These are phyloP conservation scores for Sterrhoptilus dennistouni DNA, from an alignment of 2,113 vertebrate genomes.

Conservation along the genomic window DNA sequence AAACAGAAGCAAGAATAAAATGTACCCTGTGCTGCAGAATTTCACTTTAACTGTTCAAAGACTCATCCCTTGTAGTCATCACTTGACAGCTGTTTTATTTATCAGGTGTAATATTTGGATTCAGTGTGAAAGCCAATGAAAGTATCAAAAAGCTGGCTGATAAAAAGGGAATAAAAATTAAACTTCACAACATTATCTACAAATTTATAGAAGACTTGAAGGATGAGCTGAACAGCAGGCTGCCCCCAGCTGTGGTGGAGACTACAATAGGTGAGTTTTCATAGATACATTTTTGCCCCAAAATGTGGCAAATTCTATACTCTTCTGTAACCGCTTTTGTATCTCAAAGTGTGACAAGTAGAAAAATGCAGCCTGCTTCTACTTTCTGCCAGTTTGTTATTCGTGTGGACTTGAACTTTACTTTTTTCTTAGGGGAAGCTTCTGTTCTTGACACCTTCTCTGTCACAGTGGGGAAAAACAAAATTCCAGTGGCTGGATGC, in stretches of 20 bases:
- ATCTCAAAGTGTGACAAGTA: not conserved
- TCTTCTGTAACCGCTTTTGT: not conserved
- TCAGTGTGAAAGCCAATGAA: slow-evolving; percentile 82
- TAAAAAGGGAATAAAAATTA: slow-evolving; percentile 81
- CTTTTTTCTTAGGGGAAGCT: slow-evolving; percentile 80
- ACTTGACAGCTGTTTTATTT: not conserved
- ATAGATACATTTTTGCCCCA: not conserved
- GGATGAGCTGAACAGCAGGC: slow-evolving; percentile 80
- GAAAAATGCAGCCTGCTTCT: not conserved
- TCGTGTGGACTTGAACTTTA: not conserved
- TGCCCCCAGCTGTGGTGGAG: slow-evolving; percentile 72
- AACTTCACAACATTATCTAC: slow-evolving; percentile 88
- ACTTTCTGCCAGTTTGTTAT: not conserved
- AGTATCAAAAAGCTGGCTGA: slow-evolving; percentile 79
- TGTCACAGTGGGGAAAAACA: slow-evolving; percentile 87
- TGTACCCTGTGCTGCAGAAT: not conserved
- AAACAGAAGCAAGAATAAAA: not conserved
- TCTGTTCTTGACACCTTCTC: slow-evolving; percentile 83
- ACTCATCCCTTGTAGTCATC: not conserved
- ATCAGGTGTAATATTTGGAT: slow-evolving; percentile 88
- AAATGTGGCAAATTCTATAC: not conserved
- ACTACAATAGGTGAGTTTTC: slow-evolving; percentile 76
- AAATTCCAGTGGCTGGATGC: slow-evolving; percentile 91
- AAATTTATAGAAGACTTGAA: slow-evolving; percentile 88
- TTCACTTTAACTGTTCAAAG: not conserved